Percentiles rank a stretch among this genome's conserved stretches.
Conservation (phyloP, 2,888 invertebrate species). For the Melitaea athalia region DNA sequence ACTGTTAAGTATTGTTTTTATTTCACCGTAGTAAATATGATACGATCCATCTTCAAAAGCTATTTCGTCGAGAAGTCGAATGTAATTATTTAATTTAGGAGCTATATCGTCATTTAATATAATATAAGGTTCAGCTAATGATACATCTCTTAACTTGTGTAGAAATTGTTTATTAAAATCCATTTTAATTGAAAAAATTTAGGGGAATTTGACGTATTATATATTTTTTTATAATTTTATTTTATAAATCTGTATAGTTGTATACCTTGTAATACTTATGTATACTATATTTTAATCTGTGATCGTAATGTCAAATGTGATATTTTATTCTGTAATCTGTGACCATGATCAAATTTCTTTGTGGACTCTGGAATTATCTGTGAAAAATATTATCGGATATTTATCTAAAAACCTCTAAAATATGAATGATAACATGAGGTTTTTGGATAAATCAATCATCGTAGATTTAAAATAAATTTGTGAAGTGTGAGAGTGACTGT, state of each 20-base stretch:
- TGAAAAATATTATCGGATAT: constrained; percentile 59
- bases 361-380: constrained; percentile 56
- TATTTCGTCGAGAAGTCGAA: constrained; percentile 47
- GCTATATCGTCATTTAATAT: constrained; percentile 50
- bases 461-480: constrained; percentile 51
- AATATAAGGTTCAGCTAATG: constrained; percentile 49
- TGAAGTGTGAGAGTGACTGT: constrained; percentile 43
- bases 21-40: constrained; percentile 57
- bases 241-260: too few relatives aligned
- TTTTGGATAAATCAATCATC: constrained; percentile 47
- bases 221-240: too few relatives aligned
- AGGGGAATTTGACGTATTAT: neutral
- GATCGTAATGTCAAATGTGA: neutral
- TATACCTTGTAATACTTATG: too few relatives aligned
- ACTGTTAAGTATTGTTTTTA: constrained; percentile 54
- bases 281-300: neutral
- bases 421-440: constrained; percentile 72
- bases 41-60: constrained; percentile 53
- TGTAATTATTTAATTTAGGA: constrained; percentile 50
- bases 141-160: constrained; percentile 49
- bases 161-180: constrained; percentile 57
- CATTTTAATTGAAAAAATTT: constrained; percentile 44
- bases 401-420: constrained; percentile 65
- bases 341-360: constrained; percentile 36
- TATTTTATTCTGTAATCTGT: neutral